These are phyloP conservation scores for Rhinichthys klamathensis DNA, from an alignment of 2,113 vertebrate genomes.

Conservation along the genomic window DNA sequence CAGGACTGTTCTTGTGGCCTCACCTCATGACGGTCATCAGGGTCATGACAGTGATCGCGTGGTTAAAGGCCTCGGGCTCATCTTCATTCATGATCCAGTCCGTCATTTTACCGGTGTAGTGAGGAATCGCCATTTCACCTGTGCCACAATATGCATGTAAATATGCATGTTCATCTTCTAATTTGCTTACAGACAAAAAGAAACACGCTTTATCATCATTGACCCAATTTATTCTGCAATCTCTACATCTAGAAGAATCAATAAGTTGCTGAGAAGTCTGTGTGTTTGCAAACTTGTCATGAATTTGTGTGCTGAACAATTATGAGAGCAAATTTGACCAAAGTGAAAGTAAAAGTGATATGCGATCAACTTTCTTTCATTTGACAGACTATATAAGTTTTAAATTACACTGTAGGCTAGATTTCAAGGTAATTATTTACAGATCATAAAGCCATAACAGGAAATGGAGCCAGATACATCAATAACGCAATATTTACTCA, in stretches of 20 bases:
- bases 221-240: not conserved
- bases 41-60: constrained; percentile 74
- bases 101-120: constrained; percentile 77
- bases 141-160: not conserved
- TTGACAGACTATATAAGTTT: not conserved
- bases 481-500: too few relatives aligned
- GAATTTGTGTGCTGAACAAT: not conserved
- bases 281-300: not conserved
- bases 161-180: not conserved
- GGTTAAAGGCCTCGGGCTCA: constrained; percentile 72
- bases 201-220: not conserved
- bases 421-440: not conserved
- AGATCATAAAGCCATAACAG: not conserved
- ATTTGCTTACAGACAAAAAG: not conserved
- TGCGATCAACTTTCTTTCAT: constrained; percentile 23
- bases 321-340: not conserved
- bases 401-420: not conserved
- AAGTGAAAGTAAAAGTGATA: constrained; percentile 39
- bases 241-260: not conserved
- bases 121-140: constrained; percentile 82
- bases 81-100: constrained; percentile 79
- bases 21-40: constrained; percentile 76
- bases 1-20: not conserved
- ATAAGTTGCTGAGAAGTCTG: not conserved
- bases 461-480: too few relatives aligned